Evolutionary conservation across 1,140 invertebrate species (phyloP), one percentile per base, ranked within the genome.

Genomic region (Bombus vancouverensis): DNA sequence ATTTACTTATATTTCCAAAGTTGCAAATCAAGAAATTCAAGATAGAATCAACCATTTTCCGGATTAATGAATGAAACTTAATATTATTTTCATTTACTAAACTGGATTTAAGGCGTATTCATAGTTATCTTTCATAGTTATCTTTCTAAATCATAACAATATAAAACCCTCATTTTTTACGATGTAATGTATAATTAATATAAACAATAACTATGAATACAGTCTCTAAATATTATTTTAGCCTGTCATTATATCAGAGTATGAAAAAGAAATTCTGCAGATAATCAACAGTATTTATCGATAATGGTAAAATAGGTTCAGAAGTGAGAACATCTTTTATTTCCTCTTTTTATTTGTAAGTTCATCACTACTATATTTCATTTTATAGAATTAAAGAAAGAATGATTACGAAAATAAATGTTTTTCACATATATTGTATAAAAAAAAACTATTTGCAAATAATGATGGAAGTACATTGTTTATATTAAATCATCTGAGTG

Each of bases 341-440:
- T 83, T 42, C 79, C 62, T 76, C 72, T 79, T 87, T 87, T 81
- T 71, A 85, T 80, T 80, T 87, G 76, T 87, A 87, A 76, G 83
- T 83, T 88, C 57, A 47, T 81, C 68, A 44, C 80, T 76, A 53
- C 59, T 66, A 77, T 72, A 72, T 90, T 83, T 87, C 68, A 32
- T 86, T 77, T 75, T 80, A 86, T 84, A 91, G 34, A 86, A 87
- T 66, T 81, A 87, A 85, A 72, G 74, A 88, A 76, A 75, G 59
- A 82, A 87, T 75, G 88, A 87, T 85, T 89, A 83, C 28, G 3
- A 88, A 86, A 86, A 90, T 92, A 91, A 92, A 91, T 90, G 87
- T 92, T 92, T 92, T 92, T 92, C 90, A 90, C 82, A 85, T 83
- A 90, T 87, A 86, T 84, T 91, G 91, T 92, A 62, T n/a, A 62